Evolutionary conservation across 2,797 vertebrate species (phyloP), one percentile per base, ranked within the genome.

Genomic region (Sternotherus odoratus): DNA sequence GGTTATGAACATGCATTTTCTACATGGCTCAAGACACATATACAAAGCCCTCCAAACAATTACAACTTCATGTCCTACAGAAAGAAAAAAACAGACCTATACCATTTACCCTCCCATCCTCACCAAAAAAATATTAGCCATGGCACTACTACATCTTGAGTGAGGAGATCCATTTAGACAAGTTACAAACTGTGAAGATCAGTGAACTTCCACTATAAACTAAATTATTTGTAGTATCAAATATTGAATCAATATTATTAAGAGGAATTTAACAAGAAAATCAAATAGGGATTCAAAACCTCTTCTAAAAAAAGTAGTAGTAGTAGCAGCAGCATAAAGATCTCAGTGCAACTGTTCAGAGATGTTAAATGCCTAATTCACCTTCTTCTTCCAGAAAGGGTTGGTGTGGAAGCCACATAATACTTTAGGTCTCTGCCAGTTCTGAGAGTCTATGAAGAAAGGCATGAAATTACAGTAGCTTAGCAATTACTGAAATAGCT

Each of bases 401-500:
- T 6, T 78, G 69, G 88, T 79, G 48, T 2, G 86, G 54, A 84
- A 95, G 89, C 82, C 56, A 16, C 10, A 21, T 1, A 43, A 39
- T 43, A 26, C 11, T 72, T 21, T 43, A 72, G 21, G 23, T 21
- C 10, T 72, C 24, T 74, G 46, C 13, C 69, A 28, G 69, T 12
- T 66, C 54, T 77, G 26, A 30, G 7, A 39, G 16, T 69, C 63
- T 46, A 28, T 46, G 43, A 43, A 74, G 24, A 28, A 46, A 43
- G 23, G 69, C 23, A 46, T 26, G 69, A 74, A 43, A 28, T 46
- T 74, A 74, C 7, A 74, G 87, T 88, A 94, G 51, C 72, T 93
- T 95, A 92, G 82, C 91, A 94, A 95, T 84, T 95, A 86, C 89
- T 90, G 89, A 88, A 96, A 92, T 93, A 92, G 91, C 92, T 97